Evolutionary conservation across 2,113 vertebrate species (phyloP).

Genomic region (Psephotus haematonotus): DNA sequence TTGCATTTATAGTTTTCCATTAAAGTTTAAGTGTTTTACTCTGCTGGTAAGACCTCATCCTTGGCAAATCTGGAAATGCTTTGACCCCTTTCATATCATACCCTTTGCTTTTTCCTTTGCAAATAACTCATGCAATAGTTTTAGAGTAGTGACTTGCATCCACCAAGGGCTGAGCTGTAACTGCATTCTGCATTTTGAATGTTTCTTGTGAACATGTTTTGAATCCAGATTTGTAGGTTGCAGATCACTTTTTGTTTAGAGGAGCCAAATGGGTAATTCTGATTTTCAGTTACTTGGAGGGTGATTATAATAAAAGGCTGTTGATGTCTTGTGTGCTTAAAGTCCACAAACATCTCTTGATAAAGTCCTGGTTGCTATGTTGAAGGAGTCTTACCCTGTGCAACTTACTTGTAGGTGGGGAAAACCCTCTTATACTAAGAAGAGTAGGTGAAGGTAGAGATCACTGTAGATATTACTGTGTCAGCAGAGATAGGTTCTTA

Average conservation of each 20-base stretch:
- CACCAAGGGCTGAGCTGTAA: not conserved
- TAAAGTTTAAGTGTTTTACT: not conserved
- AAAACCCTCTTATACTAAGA: not conserved
- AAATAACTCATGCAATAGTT: not conserved
- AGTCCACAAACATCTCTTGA: not conserved
- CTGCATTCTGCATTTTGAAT: not conserved
- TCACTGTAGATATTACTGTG: not conserved
- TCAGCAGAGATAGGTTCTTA: not conserved
- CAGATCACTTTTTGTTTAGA: not conserved
- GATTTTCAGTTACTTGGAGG: conserved; percentile 23
- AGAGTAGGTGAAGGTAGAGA: not conserved
- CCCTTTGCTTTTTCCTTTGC: not conserved
- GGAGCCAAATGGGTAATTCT: not conserved
- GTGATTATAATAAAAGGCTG: not conserved
- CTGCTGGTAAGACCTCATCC: not conserved
- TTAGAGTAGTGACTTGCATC: not conserved
- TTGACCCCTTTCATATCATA: not conserved
- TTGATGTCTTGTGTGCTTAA: not conserved
- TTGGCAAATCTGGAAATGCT: not conserved
- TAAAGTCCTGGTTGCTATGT: not conserved
- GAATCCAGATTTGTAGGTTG: conserved; percentile 30
- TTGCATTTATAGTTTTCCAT: not conserved
- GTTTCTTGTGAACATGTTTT: not conserved
- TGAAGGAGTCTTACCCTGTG: too few relatives aligned
- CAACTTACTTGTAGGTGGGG: not conserved